phyloP scores from a whole-genome alignment of 92 coral and sea anemone genomes.

The Virgularia gustaviana region DNA sequence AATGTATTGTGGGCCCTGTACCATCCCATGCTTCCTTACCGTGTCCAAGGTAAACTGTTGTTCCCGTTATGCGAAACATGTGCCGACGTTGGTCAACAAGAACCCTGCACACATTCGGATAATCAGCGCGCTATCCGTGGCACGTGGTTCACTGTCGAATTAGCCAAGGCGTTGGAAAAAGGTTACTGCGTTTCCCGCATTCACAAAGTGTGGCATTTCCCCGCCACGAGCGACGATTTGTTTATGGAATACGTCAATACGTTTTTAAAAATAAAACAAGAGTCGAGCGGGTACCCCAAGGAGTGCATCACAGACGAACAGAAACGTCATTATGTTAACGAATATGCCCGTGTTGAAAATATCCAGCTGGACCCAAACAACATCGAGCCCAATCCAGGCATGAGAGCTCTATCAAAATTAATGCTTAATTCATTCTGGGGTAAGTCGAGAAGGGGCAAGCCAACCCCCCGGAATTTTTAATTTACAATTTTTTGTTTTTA shows the following conservation, averaged over 20 bases:
- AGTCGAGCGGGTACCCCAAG: constrained; percentile 40
- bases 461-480: neutral
- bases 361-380: constrained; percentile 25
- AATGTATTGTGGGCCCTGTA: neutral
- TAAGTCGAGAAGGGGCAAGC: neutral
- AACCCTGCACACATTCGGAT: constrained; percentile 43
- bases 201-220: constrained; percentile 50
- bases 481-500: neutral
- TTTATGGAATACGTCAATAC: no score
- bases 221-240: constrained; percentile 16
- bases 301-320: constrained; percentile 48
- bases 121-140: constrained; percentile 40
- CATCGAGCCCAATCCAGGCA: no score
- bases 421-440: constrained; percentile 45
- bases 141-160: constrained; percentile 44
- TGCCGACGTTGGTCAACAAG: no score
- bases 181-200: constrained; percentile 1
- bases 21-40: constrained; percentile 32
- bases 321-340: constrained; percentile 12
- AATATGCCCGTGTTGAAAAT: no score
- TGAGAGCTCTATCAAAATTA: constrained; percentile 51
- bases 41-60: constrained; percentile 35
- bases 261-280: no score
- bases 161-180: no score
- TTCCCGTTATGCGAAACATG: constrained; percentile 34